Percentiles rank a stretch among this genome's conserved stretches.
Evolutionary conservation across 1,140 invertebrate species (phyloP).

Genomic region (Rhopalosiphum padi): DNA sequence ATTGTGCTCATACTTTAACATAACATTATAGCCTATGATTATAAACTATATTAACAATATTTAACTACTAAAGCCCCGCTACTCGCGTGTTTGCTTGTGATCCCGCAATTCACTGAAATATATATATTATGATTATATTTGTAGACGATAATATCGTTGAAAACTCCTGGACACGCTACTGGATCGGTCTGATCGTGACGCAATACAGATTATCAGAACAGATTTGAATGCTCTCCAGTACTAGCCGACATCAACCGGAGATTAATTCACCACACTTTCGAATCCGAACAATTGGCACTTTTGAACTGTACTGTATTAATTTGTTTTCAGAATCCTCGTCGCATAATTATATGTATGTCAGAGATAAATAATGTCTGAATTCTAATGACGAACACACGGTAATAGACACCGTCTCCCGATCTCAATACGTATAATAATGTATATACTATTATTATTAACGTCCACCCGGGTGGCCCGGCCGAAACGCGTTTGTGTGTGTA

Average conservation of each 20-base stretch:
- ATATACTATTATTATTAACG: slow-evolving; percentile 4
- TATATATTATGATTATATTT: too few species aligned
- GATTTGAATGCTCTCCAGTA: background rate
- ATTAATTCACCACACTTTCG: background rate
- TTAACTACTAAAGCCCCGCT: too few species aligned
- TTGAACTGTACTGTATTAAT: background rate
- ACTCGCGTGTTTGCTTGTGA: too few species aligned
- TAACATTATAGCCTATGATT: too few species aligned
- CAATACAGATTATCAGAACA: too few species aligned
- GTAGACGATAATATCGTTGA: too few species aligned
- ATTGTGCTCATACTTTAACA: too few species aligned
- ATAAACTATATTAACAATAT: too few species aligned
- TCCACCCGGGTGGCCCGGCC: background rate
- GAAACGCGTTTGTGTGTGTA: background rate
- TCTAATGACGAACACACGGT: background rate
- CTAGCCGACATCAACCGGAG: background rate
- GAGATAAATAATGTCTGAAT: background rate
- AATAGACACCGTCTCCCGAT: background rate
- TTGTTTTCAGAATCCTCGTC: background rate
- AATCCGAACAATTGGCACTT: too few species aligned
- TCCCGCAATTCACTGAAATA: too few species aligned
- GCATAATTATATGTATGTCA: background rate
- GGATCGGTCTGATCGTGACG: too few species aligned
- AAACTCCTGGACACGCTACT: too few species aligned
- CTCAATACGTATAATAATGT: background rate